Evolutionary conservation across 2,888 invertebrate genomes (phyloP), one percentile per base, ranked within the genome.

Genomic region (Noctua janthina): DNA sequence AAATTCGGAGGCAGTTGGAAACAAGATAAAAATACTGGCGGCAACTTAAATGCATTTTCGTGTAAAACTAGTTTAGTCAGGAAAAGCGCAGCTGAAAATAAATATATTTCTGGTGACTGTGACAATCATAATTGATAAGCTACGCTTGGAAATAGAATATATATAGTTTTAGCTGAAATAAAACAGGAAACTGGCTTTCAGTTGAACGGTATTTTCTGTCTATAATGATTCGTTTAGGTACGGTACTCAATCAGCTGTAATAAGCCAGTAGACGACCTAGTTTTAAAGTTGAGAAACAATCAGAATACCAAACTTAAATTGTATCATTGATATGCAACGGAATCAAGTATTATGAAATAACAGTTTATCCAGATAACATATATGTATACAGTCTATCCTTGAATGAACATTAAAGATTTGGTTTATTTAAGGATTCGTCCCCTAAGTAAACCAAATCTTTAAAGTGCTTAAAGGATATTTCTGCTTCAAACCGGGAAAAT

Each of bases 11-110:
- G 35, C 35, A 54, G 17, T 49, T 39, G 8, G 17, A 74, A 43
- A 20, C 67, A 51, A 11, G 7, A 39, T 43, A 59, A 64, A 70
- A 49, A 73, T 15, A n/a, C 43, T 49, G 15, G 0, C 11, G 23
- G 7, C 8, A 35, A 10, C 29, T 43, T 51, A 62, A 77, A 51
- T 51, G 23, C 17, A 35, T 79, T 80, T 43, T 29, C 49, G 17
- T 79, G 29, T 79, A 39, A 35, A 69, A n/a, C 56, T 73, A 59
- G 56, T 73, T 67, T 15, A 7, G 7, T 23, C 13, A n/a, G 39
- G 39, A 70, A 51, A 69, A 43, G 23, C 43, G 43, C 56, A 51
- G 5, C 6, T 59, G 29, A 51, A 75, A 70, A 49, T 74, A 68
- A 0, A 0, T 49, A 49, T 1, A 11, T 29, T 10, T 59, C 46